Evolutionary conservation across 2,113 vertebrate species (phyloP).

Genomic region (Malurus elegans): DNA sequence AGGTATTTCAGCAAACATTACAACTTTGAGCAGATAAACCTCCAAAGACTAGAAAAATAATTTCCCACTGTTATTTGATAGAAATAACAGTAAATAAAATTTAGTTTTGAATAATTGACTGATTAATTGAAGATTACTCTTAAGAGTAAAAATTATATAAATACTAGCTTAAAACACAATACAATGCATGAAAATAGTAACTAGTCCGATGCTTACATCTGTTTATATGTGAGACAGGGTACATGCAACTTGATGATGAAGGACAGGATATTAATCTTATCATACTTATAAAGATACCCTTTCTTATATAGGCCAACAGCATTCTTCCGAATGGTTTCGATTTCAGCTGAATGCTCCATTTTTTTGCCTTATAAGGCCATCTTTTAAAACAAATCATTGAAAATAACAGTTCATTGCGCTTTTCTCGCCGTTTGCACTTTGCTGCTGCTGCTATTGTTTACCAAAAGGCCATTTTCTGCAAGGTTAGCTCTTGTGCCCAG

Average conservation of each 20-base stretch:
- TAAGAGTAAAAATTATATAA: neutral
- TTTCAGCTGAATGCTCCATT: neutral
- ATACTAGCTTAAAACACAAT: neutral
- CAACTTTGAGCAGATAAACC: neutral
- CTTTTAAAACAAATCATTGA: conserved; percentile 1
- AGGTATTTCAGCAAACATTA: neutral
- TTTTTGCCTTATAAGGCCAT: neutral
- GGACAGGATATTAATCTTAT: neutral
- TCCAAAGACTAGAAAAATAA: neutral
- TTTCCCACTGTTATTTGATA: neutral
- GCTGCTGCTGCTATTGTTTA: conserved; percentile 12
- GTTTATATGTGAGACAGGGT: accelerated
- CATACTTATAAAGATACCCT: neutral
- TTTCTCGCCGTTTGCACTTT: conserved; percentile 3
- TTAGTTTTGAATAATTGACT: neutral
- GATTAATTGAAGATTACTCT: neutral
- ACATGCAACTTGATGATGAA: neutral
- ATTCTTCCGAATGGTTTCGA: neutral
- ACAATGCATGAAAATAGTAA: neutral
- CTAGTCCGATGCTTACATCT: neutral
- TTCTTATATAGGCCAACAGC: neutral
- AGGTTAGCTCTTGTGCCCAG: neutral
- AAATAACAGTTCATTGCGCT: conserved; percentile 46
- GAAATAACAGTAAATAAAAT: neutral
- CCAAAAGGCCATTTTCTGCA: conserved; percentile 12